These are phyloP conservation scores for Nephrocerus scutellatus DNA, from an alignment of 2,888 invertebrate species.

Conservation along the genomic window DNA sequence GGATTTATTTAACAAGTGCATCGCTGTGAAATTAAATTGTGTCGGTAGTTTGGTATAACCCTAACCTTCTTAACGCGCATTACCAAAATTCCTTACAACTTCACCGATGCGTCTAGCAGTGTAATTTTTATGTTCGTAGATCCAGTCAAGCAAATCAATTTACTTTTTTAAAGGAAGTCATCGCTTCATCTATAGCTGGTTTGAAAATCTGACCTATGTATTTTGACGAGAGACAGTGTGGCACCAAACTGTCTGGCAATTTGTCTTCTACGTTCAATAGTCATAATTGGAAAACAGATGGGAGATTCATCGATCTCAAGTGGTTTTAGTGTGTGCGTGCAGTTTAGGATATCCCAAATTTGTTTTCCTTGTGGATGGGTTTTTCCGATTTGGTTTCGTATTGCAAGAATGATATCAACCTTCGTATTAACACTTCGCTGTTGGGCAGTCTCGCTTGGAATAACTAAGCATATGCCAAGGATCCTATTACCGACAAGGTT, in stretches of 20 bases:
- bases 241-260: constrained; percentile 22
- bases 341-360: too few relatives aligned
- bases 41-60: background rate
- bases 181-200: constrained; percentile 1
- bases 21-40: constrained; percentile 7
- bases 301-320: constrained; percentile 25
- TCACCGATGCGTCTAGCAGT: background rate
- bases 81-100: background rate
- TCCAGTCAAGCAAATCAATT: background rate
- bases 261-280: constrained; percentile 13
- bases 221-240: constrained; percentile 23
- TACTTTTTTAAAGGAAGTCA: background rate
- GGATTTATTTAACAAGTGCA: constrained; percentile 22
- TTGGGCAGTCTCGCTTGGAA: too few relatives aligned
- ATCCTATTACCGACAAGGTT: too few relatives aligned
- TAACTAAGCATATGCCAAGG: too few relatives aligned
- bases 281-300: constrained; percentile 35
- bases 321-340: constrained; percentile 8
- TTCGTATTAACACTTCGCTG: too few relatives aligned
- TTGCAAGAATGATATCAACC: too few relatives aligned
- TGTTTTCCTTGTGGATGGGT: too few relatives aligned
- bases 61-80: background rate
- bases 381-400: too few relatives aligned
- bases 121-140: too few relatives aligned
- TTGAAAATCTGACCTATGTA: constrained; percentile 2